These are phyloP conservation scores for Enteromius afrohamiltoni DNA, from an alignment of 2,797 vertebrate species.

Conservation along the genomic window DNA sequence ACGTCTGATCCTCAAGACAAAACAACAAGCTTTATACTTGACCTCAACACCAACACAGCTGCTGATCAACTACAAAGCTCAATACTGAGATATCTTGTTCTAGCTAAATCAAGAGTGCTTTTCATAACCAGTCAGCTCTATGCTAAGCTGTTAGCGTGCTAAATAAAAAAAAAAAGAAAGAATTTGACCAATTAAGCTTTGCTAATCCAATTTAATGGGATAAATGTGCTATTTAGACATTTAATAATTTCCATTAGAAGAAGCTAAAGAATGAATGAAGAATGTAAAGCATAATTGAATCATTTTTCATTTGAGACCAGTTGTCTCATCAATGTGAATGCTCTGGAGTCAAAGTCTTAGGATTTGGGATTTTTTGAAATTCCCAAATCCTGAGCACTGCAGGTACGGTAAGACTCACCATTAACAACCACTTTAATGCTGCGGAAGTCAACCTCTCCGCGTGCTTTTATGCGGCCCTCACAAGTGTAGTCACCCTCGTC, in stretches of 20 bases:
- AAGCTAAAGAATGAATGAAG: not conserved
- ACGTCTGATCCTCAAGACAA: conserved; percentile 14
- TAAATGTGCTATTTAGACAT: not conserved
- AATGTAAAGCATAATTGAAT: not conserved
- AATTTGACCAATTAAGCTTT: not conserved
- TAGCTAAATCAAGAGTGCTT: conserved; percentile 5
- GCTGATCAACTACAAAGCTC: not conserved
- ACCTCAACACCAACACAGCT: not conserved
- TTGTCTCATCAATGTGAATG: not conserved
- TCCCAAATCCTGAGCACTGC: conserved; percentile 5
- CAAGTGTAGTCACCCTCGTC: conserved; percentile 95
- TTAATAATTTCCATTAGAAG: not conserved
- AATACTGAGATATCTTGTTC: not conserved
- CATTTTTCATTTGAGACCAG: not conserved
- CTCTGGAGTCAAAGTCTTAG: not conserved
- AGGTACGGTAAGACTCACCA: conserved; percentile 77
- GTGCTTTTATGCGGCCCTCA: conserved; percentile 93
- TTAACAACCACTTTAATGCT: conserved; percentile 94
- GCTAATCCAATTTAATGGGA: not conserved
- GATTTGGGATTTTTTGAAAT: conserved; percentile 50
- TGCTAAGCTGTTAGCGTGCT: not conserved
- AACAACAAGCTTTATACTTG: conserved; percentile 2
- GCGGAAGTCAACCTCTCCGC: conserved; percentile 95
- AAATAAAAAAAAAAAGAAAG: not conserved
- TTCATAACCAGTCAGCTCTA: not conserved